Evolutionary conservation across 2,113 vertebrate genomes (phyloP).

Genomic region (Aramus guarauna): DNA sequence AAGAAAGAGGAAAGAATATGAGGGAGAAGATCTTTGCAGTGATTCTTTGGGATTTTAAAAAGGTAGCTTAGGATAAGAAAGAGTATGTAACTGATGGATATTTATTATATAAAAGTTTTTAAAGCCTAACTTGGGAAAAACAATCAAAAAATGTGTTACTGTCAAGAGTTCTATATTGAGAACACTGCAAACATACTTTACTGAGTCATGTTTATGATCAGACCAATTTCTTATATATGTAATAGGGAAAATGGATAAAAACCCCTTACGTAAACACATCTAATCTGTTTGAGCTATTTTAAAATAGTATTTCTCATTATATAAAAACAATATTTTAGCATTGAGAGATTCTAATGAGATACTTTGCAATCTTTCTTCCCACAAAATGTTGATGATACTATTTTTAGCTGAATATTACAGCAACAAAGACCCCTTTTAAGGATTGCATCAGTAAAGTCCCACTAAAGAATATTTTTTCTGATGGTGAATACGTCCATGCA

Average conservation of each 20-base stretch:
- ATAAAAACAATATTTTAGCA: background rate
- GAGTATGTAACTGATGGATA: background rate
- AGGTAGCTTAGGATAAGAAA: background rate
- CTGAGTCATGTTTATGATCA: background rate
- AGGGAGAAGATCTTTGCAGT: background rate
- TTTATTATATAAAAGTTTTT: background rate
- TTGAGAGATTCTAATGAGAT: background rate
- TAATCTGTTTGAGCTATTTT: background rate
- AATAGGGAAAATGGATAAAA: background rate
- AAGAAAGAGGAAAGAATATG: background rate
- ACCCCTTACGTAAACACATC: background rate
- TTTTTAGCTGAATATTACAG: background rate
- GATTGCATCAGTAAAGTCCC: background rate
- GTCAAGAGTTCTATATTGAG: background rate
- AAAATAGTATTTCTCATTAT: background rate
- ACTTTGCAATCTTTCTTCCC: background rate
- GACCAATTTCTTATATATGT: background rate
- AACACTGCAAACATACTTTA: background rate
- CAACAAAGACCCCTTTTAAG: background rate
- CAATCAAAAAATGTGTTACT: background rate
- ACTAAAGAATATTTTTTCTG: background rate
- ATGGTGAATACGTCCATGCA: rapidly evolving
- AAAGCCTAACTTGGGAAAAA: background rate
- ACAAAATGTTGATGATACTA: rapidly evolving
- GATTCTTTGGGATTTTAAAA: background rate